A percentile compares a stretch with the other conserved stretches of the same genome.
Conservation (phyloP, 2,797 vertebrate genomes). For the Yasuhikotakia modesta region DNA sequence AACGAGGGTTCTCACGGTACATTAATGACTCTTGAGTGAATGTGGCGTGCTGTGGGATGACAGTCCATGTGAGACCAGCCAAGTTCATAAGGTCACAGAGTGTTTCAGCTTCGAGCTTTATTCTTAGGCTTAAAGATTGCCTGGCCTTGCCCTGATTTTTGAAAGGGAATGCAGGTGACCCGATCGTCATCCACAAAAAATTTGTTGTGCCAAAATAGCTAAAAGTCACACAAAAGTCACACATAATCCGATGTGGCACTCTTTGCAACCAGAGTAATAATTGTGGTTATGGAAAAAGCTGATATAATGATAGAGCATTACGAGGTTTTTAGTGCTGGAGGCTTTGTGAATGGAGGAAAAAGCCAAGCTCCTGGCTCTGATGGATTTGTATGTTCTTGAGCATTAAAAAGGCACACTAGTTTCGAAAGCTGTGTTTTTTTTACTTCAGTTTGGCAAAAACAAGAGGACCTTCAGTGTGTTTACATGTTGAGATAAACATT, state of each 20-base stretch:
- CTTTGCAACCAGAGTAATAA: slow-evolving; percentile 72
- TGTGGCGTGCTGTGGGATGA: slow-evolving; percentile 57
- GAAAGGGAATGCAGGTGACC: slow-evolving; percentile 49
- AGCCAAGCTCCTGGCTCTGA: slow-evolving; percentile 66
- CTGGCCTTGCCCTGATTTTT: not conserved
- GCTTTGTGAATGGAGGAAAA: slow-evolving; percentile 67
- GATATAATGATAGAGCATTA: slow-evolving; percentile 72
- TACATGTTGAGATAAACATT: slow-evolving; percentile 28
- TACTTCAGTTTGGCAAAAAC: slow-evolving; percentile 15
- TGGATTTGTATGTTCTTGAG: slow-evolving; percentile 43
- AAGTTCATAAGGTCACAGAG: slow-evolving; percentile 63
- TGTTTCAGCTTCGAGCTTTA: not conserved
- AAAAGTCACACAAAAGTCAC: slow-evolving; percentile 51
- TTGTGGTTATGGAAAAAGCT: slow-evolving; percentile 72
- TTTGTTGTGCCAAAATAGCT: slow-evolving; percentile 48
- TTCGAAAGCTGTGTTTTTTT: slow-evolving; percentile 3
- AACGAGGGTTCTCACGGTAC: slow-evolving; percentile 70
- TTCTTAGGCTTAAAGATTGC: not conserved
- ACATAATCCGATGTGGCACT: slow-evolving; percentile 57
- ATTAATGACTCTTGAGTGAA: slow-evolving; percentile 66
- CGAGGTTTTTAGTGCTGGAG: slow-evolving; percentile 71
- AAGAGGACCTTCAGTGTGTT: slow-evolving; percentile 21
- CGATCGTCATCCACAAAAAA: slow-evolving; percentile 23
- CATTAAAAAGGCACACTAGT: slow-evolving; percentile 55
- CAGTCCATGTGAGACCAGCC: slow-evolving; percentile 45